Evolutionary conservation across 1,140 invertebrate species (phyloP), one percentile per base, ranked within the genome.

Genomic region (Schlechtendalia chinensis): DNA sequence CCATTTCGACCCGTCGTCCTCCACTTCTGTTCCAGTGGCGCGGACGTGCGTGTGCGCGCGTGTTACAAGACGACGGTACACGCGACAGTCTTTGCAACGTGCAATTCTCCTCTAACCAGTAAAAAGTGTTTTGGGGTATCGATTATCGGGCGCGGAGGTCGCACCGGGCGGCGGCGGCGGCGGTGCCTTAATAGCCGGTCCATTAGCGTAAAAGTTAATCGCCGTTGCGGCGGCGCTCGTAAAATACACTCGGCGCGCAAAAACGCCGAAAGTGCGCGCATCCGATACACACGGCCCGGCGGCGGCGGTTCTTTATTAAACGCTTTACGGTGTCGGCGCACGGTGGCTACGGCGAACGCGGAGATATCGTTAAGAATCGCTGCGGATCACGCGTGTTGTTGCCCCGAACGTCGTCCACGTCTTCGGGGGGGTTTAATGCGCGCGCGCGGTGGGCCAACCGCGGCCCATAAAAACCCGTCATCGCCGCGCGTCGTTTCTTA

Each of bases 171-270:
- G 58, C 53, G 22, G 10, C n/a, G 69, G 24, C 24, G 39, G 24
- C 75, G 58, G 58, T 24, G 39, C 58, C 56, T 79, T 79, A 79
- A 79, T 79, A 79, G 75, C 75, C 56, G 56, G 75, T 79, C 75
- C 75, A 79, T 79, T 79, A 79, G 75, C 75, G 75, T 79, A 61
- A 79, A 79, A 79, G 75, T 79, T 79, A 79, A 79, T 79, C 75
- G 75, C 17, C 1, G 75, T 72, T 72, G 47, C 47, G 32, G n/a
- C 67, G 67, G 69, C 19, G 75, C 75, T 79, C 75, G 39, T 79
- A 79, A 79, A 79, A 79, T 79, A 63, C 75, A 79, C 75, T 61
- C 58, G 75, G 75, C 22, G 75, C 56, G 58, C 75, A 50, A 79
- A 79, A 79, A 79, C 75, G n/a, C n/a, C n/a, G 47, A 79, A 79